These are phyloP conservation scores for Dinomys branickii DNA, from an alignment of 2,113 vertebrate genomes.

Conservation along the genomic window DNA sequence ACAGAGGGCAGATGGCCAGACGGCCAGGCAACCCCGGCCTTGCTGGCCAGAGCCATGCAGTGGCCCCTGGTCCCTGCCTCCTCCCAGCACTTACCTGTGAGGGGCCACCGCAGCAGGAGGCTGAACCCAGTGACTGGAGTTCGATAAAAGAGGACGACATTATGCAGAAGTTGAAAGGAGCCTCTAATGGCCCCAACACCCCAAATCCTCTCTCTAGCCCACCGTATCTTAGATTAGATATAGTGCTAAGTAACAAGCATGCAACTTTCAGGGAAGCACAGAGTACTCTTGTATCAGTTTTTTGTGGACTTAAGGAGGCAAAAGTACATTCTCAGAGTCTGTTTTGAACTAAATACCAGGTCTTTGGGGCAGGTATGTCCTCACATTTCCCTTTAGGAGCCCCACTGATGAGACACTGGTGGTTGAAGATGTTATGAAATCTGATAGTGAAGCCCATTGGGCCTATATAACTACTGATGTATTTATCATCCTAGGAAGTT, in stretches of 20 bases:
- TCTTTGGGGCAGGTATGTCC: background rate
- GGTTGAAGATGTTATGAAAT: too few relatives aligned
- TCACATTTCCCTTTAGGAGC: background rate
- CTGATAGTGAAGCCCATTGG: too few relatives aligned
- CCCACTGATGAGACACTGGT: fast-evolving
- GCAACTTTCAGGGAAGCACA: background rate
- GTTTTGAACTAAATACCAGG: background rate
- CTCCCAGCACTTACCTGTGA: background rate
- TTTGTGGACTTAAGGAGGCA: background rate
- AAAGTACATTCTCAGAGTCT: background rate
- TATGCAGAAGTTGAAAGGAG: background rate
- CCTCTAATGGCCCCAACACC: background rate
- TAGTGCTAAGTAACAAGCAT: background rate
- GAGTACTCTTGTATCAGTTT: background rate
- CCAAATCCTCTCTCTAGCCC: background rate
- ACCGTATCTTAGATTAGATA: too few relatives aligned
- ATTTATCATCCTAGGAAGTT: background rate
- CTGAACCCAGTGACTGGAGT: background rate
- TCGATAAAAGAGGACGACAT: background rate
- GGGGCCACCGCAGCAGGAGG: background rate
- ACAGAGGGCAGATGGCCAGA: background rate
- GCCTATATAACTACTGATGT: too few relatives aligned
- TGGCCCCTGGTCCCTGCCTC: too few relatives aligned
- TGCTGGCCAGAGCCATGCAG: background rate
- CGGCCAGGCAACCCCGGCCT: fast-evolving